Evolutionary conservation across 1,140 invertebrate genomes (phyloP), one percentile per base, ranked within the genome.

Genomic region (Mya arenaria): DNA sequence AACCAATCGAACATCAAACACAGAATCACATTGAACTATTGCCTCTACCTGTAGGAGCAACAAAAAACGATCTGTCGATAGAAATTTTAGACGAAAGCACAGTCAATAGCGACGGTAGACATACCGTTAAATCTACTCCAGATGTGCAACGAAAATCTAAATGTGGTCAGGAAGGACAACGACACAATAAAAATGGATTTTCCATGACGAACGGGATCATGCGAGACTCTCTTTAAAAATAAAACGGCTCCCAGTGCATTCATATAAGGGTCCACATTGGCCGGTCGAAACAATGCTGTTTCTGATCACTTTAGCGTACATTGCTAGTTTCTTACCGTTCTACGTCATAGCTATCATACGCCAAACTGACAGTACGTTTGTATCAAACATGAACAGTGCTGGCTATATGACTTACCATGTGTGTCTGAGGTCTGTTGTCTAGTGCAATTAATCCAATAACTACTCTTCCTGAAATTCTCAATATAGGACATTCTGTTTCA

Each of bases 401-500:
- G 56, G 66, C 30, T 62, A 65, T 30, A 44, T 58, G 25, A 60
- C 58, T 30, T 82, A 55, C 30, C 60, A 72, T 52, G 25, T 82
- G 30, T 82, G 62, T 56, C 32, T 82, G 37, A 73, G 79, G 34
- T 82, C 79, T 82, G 30, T 66, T 82, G 19, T 82, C 69, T 13
- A 65, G 79, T 82, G 79, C 79, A 17, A 72, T 82, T 10, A 82
- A 82, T 36, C 79, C 79, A 19, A 44, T 82, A 6, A 82, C 73
- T 82, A 82, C 39, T 82, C 79, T 10, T 82, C 73, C 44, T 82
- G 79, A 66, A 82, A 82, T 58, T 28, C 39, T 17, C 79, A 82
- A 36, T 82, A 73, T 36, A 72, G 79, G 55, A 44, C 23, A 37
- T 71, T 81, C n/a, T 79, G 75, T 58, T 37, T 79, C 28, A 52